These are phyloP conservation scores for Gymnorhina tibicen DNA, from an alignment of 2,113 vertebrate genomes.

Conservation along the genomic window DNA sequence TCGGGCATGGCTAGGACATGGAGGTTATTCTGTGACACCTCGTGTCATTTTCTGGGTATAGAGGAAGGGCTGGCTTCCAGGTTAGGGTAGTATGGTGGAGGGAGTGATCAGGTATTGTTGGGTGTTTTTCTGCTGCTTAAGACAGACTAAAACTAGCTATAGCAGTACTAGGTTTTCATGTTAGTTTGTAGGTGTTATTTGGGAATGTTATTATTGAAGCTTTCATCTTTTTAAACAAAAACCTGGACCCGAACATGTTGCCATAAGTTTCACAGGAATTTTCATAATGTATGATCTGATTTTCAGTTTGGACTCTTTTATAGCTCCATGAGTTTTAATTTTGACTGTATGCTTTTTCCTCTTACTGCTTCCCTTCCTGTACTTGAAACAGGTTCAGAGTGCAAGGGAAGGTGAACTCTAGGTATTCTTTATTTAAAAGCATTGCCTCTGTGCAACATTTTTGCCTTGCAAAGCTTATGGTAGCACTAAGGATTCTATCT, in stretches of 20 bases:
- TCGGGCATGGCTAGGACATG: neutral
- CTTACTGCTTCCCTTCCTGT: neutral
- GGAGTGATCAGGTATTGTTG: neutral
- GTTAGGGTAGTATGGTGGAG: neutral
- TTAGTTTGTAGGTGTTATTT: neutral
- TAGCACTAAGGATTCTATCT: neutral
- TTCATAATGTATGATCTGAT: neutral
- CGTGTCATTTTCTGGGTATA: neutral
- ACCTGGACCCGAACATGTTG: neutral
- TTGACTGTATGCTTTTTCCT: neutral
- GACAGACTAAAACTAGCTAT: neutral
- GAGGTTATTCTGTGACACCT: neutral
- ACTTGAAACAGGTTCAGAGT: neutral
- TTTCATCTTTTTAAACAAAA: neutral
- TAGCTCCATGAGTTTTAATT: neutral
- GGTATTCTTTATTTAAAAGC: neutral
- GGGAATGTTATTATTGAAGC: neutral
- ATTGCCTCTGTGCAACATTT: neutral
- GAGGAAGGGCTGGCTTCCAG: neutral
- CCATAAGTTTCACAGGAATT: neutral
- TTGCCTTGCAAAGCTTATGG: neutral
- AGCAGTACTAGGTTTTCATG: neutral
- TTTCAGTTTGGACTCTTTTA: neutral
- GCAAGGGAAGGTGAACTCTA: neutral
- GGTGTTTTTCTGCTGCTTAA: neutral